phyloP scores from a whole-genome alignment of 2,797 vertebrate species.

The Scarus forsteni region DNA sequence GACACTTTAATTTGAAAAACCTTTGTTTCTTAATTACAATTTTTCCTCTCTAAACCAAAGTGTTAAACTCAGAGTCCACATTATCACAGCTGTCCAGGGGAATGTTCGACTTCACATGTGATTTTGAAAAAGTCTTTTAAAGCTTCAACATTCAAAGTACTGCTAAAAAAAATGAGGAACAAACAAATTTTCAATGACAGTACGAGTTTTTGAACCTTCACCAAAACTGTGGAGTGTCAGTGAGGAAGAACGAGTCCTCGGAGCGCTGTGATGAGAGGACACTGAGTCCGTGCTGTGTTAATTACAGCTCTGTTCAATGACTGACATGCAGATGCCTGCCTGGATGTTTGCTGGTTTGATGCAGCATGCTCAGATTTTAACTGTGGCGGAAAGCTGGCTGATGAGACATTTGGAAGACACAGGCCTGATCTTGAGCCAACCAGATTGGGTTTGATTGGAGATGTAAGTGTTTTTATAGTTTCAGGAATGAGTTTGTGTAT shows the following conservation, averaged over 20 bases:
- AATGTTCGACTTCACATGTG: too few relatives aligned
- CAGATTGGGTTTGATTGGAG: neutral
- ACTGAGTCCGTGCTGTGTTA: conserved; percentile 28
- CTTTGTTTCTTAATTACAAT: too few relatives aligned
- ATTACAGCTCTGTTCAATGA: conserved; percentile 48
- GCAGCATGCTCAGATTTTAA: neutral
- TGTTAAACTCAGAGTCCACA: too few relatives aligned
- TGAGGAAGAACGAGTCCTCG: conserved; percentile 49
- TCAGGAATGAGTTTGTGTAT: too few relatives aligned
- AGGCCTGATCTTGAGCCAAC: neutral
- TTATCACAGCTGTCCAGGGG: too few relatives aligned
- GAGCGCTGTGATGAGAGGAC: conserved; percentile 53
- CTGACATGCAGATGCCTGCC: conserved; percentile 28
- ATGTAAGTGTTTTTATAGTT: neutral
- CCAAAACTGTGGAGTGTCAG: conserved; percentile 36
- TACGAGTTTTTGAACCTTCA: conserved; percentile 27
- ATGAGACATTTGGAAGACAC: conserved; percentile 11
- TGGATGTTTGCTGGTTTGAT: conserved; percentile 19
- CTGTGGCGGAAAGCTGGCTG: too few relatives aligned
- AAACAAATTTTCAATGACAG: neutral
- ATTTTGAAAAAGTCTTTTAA: too few relatives aligned
- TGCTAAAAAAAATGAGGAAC: neutral
- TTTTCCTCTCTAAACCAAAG: too few relatives aligned
- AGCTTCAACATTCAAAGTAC: conserved; percentile 27
- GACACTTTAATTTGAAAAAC: too few relatives aligned